Percentiles rank a stretch among this genome's conserved stretches.
These are phyloP conservation scores for Dynastes tityus DNA, from an alignment of 2,888 invertebrate genomes.

Conservation along the genomic window DNA sequence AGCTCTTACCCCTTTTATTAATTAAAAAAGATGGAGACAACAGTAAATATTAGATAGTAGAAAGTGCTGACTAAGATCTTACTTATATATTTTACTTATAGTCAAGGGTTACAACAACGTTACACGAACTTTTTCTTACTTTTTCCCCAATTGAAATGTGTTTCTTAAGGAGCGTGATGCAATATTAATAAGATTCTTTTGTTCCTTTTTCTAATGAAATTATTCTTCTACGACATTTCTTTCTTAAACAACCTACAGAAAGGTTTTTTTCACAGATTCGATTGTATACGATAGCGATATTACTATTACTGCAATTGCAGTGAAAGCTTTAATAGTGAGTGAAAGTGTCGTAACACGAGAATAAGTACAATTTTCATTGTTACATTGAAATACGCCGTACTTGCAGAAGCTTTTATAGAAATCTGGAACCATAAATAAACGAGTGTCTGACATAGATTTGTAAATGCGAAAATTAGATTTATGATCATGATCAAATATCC, in stretches of 20 bases:
- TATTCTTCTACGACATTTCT: background rate
- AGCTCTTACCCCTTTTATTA: too few species aligned
- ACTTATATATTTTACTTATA: too few species aligned
- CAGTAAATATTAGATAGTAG: too few species aligned
- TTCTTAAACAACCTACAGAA: background rate
- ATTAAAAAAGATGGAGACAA: too few species aligned
- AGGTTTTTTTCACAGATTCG: background rate
- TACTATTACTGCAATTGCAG: background rate
- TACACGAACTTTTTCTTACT: too few species aligned
- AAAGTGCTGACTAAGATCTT: too few species aligned
- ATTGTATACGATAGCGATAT: slow-evolving; percentile 1
- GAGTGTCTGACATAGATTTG: background rate
- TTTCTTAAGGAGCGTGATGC: too few species aligned
- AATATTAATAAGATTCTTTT: background rate
- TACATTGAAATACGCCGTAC: background rate
- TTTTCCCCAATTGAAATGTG: too few species aligned
- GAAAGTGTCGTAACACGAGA: slow-evolving; percentile 7
- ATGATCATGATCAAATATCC: too few species aligned
- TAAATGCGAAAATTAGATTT: too few species aligned
- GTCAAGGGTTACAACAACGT: too few species aligned
- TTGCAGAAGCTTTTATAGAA: slow-evolving; percentile 1
- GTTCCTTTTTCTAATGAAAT: background rate
- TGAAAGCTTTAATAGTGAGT: slow-evolving; percentile 2
- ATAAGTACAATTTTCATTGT: slow-evolving; percentile 19
- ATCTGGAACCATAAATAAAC: background rate